These are phyloP conservation scores for Caenorhabditis remanei DNA, from an alignment of 1,140 invertebrate species.

Conservation along the genomic window DNA sequence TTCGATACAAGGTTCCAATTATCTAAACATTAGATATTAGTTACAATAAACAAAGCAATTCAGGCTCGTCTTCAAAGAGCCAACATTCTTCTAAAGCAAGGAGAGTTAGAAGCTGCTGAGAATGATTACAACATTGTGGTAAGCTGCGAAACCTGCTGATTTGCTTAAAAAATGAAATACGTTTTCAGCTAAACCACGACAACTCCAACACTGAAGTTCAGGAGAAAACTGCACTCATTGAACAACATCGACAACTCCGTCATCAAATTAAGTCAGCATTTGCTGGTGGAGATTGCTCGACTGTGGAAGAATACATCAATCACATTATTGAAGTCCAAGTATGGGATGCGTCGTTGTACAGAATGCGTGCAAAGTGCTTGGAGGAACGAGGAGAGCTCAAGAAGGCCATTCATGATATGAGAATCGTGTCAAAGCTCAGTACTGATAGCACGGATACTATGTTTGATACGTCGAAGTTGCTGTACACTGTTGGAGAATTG, in stretches of 20 bases:
- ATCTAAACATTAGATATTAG: not conserved
- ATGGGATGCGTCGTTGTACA: constrained; percentile 87
- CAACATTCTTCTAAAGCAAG: constrained; percentile 83
- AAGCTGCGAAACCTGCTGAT: constrained; percentile 79
- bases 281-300: constrained; percentile 82
- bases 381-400: constrained; percentile 86
- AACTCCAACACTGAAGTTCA: constrained; percentile 32
- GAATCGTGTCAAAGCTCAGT: constrained; percentile 89
- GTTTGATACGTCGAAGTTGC: constrained; percentile 86
- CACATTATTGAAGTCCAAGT: constrained; percentile 85
- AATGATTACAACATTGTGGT: constrained; percentile 84
- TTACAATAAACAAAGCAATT: constrained; percentile 39
- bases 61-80: constrained; percentile 88
- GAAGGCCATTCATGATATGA: constrained; percentile 90
- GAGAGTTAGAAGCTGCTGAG: constrained; percentile 84
- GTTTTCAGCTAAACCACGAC: constrained; percentile 62
- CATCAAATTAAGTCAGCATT: constrained; percentile 81
- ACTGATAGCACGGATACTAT: constrained; percentile 92
- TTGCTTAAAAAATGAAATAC: constrained; percentile 64
- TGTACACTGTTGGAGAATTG: constrained; percentile 91
- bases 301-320: constrained; percentile 84
- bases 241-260: constrained; percentile 50
- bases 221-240: constrained; percentile 56
- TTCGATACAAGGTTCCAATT: not conserved
- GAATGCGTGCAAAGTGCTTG: constrained; percentile 89